phyloP scores from a whole-genome alignment of 2,113 vertebrate genomes.

The Takifugu flavidus region DNA sequence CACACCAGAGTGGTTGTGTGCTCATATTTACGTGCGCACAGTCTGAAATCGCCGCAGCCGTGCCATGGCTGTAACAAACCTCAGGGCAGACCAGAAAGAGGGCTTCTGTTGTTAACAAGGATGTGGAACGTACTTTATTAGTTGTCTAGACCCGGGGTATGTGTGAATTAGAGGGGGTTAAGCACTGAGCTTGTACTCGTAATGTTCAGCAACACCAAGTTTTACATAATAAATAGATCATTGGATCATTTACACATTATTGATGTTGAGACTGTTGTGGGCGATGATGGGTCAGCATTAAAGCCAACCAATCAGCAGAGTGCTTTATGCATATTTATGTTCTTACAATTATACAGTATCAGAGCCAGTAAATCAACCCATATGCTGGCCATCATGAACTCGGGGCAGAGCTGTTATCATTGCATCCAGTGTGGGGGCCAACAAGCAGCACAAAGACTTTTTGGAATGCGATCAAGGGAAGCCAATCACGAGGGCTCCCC shows the following conservation, averaged over 20 bases:
- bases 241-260: background rate
- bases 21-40: slow-evolving; percentile 3
- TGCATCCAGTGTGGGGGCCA: background rate
- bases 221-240: slow-evolving; percentile 1
- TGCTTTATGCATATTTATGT: slow-evolving; percentile 1
- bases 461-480: background rate
- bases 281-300: background rate
- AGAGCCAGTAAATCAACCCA: background rate
- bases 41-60: slow-evolving; percentile 19
- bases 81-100: slow-evolving; percentile 14
- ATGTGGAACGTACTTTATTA: slow-evolving; percentile 6
- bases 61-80: slow-evolving; percentile 13
- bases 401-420: background rate
- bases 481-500: background rate
- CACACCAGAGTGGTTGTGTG: background rate
- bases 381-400: background rate
- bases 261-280: background rate
- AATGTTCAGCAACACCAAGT: background rate
- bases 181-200: background rate
- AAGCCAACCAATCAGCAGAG: background rate
- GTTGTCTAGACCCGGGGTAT: slow-evolving; percentile 11
- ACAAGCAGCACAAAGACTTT: background rate
- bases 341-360: background rate
- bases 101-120: slow-evolving; percentile 11
- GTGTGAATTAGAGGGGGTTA: background rate